Evolutionary conservation across 2,113 vertebrate genomes (phyloP).

Genomic region (Quiscalus mexicanus): DNA sequence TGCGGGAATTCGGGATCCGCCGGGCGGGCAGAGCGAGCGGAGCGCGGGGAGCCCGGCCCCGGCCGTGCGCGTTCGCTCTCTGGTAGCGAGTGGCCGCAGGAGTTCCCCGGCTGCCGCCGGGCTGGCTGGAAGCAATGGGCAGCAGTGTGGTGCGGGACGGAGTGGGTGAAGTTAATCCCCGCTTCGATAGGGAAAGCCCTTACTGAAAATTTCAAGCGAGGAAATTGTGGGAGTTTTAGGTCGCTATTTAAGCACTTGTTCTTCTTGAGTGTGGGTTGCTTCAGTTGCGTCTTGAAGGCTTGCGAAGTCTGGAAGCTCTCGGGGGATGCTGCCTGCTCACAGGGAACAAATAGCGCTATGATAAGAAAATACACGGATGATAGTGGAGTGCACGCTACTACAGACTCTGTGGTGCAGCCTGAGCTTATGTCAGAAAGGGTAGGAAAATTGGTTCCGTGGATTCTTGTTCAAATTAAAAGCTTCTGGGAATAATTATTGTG

Average conservation of each 20-base stretch:
- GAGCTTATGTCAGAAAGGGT: neutral
- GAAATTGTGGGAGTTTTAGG: neutral
- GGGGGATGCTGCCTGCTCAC: neutral
- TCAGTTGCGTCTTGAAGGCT: neutral
- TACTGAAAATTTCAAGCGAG: neutral
- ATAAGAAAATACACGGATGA: neutral
- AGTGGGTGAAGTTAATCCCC: neutral
- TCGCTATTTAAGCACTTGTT: neutral
- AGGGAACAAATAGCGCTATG: neutral
- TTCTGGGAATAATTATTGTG: neutral
- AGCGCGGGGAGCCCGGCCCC: neutral
- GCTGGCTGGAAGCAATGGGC: rapidly evolving
- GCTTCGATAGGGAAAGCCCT: rapidly evolving
- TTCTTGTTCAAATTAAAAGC: neutral
- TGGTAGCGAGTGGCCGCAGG: rapidly evolving
- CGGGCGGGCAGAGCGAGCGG: neutral
- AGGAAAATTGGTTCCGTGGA: rapidly evolving
- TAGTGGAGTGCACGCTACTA: rapidly evolving
- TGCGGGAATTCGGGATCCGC: neutral
- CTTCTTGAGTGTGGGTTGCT: neutral
- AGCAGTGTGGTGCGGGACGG: neutral
- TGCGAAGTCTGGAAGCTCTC: neutral
- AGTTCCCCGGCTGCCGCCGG: neutral
- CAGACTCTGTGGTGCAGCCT: neutral
- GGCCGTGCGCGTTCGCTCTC: neutral